Evolutionary conservation across 1,140 invertebrate genomes (phyloP).

Genomic region (Carcinoscorpius rotundicauda): DNA sequence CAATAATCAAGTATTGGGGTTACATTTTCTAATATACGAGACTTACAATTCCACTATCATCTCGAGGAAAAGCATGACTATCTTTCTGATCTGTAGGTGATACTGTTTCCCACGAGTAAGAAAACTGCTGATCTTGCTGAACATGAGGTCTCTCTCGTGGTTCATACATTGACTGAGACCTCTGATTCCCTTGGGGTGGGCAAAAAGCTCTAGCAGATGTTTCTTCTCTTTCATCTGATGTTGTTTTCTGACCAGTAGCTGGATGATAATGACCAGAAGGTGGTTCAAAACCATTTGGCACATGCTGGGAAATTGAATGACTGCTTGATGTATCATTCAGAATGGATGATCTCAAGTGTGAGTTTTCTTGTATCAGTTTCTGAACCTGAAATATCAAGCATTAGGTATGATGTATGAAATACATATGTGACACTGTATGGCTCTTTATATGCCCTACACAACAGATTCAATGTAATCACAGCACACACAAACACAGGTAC

Average conservation of each 20-base stretch:
- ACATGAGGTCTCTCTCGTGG: constrained; percentile 30
- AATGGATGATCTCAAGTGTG: constrained; percentile 44
- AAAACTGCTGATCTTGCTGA: neutral
- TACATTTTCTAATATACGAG: neutral
- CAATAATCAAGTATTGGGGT: too few relatives aligned
- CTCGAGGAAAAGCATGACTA: constrained; percentile 3
- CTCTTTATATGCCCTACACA: too few relatives aligned
- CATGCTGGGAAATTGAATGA: neutral
- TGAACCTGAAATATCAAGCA: constrained; percentile 13
- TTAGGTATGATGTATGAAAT: too few relatives aligned
- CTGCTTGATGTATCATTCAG: constrained; percentile 25
- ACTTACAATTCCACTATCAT: constrained; percentile 11
- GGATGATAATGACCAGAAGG: neutral
- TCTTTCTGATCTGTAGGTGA: neutral
- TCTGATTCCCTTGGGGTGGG: constrained; percentile 14
- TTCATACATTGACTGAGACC: constrained; percentile 76
- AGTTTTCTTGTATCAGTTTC: constrained; percentile 45
- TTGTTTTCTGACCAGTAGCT: neutral
- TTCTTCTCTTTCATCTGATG: neutral
- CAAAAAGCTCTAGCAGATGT: too few relatives aligned
- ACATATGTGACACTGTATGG: too few relatives aligned
- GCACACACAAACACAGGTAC: too few relatives aligned
- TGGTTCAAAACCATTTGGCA: constrained; percentile 17
- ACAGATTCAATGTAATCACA: too few relatives aligned
- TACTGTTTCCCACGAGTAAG: neutral